Evolutionary conservation across 1,140 invertebrate genomes (phyloP).

Genomic region (Anadara kagoshimensis): DNA sequence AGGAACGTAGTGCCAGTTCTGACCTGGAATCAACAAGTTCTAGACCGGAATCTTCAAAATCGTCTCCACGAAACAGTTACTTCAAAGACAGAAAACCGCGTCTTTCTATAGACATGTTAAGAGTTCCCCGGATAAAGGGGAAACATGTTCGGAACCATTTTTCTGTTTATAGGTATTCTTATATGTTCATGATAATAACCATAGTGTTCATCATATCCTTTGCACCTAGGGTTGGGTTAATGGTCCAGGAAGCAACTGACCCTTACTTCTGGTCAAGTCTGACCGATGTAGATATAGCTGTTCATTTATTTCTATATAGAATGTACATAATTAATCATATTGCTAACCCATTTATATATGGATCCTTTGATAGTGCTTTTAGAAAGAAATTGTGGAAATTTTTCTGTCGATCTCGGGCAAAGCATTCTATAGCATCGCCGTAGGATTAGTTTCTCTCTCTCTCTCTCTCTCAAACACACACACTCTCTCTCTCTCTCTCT

Average conservation of each 20-base stretch:
- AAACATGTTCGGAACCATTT: constrained; percentile 15
- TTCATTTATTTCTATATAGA: constrained; percentile 1
- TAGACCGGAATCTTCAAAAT: not conserved
- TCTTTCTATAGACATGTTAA: not conserved
- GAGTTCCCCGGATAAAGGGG: constrained; percentile 3
- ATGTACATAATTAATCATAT: constrained; percentile 31
- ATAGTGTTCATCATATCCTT: constrained; percentile 15
- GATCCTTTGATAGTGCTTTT: constrained; percentile 31
- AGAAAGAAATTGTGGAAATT: not conserved
- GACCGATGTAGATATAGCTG: not conserved
- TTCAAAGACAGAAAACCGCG: not conserved
- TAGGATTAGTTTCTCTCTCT: no score
- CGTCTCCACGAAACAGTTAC: not conserved
- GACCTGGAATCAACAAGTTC: not conserved
- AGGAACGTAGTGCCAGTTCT: not conserved
- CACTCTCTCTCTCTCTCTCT: no score
- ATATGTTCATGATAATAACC: constrained; percentile 22
- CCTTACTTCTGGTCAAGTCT: constrained; percentile 2
- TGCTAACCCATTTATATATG: constrained; percentile 31
- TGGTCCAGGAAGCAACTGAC: not conserved
- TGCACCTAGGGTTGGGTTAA: not conserved
- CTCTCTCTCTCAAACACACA: no score
- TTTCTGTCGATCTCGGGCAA: no score
- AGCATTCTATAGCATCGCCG: no score
- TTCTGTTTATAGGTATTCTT: constrained; percentile 4